Conservation (phyloP, 2,888 invertebrate genomes). For the Machimus atricapillus region DNA sequence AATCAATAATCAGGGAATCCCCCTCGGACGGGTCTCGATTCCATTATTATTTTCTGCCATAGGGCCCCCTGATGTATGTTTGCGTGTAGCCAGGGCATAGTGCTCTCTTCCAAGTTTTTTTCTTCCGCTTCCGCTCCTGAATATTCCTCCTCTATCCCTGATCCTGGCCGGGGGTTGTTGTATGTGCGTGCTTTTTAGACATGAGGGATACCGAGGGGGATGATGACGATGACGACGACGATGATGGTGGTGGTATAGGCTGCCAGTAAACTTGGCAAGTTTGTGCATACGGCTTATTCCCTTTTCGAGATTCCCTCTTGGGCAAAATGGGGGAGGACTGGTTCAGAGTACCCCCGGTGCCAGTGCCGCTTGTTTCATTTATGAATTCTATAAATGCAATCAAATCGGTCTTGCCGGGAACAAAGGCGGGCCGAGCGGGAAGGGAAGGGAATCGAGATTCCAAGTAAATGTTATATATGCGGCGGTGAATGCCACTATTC, state of each 20-base stretch:
- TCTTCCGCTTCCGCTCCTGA: neutral
- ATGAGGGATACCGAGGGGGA: neutral
- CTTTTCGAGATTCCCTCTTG: neutral
- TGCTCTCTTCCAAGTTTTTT: neutral
- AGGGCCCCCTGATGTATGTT: constrained; percentile 3
- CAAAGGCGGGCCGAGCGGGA: neutral
- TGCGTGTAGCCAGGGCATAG: neutral
- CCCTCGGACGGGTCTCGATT: constrained; percentile 33
- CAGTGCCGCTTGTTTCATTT: constrained; percentile 37
- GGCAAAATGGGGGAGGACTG: neutral
- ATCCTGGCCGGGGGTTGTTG: neutral
- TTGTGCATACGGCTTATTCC: constrained; percentile 21
- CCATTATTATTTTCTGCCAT: constrained; percentile 32
- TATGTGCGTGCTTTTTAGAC: neutral
- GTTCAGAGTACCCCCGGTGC: neutral
- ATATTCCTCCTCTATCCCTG: neutral
- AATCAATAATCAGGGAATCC: constrained; percentile 44
- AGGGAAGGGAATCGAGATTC: neutral
- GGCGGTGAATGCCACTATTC: neutral
- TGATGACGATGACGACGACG: neutral
- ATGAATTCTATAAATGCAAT: constrained; percentile 45
- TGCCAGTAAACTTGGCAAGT: constrained; percentile 22
- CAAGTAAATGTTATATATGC: constrained; percentile 1
- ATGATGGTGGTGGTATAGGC: neutral
- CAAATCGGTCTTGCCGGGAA: constrained; percentile 21